These are phyloP conservation scores for Drosophila pseudotalamancana DNA, from an alignment of 2,888 invertebrate genomes.

Conservation along the genomic window DNA sequence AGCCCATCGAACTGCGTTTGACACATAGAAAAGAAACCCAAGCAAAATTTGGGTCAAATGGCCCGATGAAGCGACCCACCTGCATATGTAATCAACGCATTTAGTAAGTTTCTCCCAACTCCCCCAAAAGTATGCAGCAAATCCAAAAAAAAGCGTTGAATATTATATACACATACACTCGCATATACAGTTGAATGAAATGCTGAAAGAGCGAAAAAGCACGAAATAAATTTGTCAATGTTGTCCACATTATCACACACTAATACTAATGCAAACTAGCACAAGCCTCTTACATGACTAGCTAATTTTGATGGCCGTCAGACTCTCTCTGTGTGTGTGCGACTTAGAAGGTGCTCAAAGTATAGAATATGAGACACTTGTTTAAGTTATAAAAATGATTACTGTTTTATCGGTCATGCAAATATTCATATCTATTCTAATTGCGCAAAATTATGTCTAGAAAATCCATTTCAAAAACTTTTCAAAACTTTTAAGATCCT, in stretches of 20 bases:
- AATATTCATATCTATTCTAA: no score
- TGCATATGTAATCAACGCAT: constrained; percentile 16
- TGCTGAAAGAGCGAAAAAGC: constrained; percentile 13
- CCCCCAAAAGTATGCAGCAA: constrained; percentile 39
- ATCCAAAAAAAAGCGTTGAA: constrained; percentile 20
- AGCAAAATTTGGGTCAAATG: constrained; percentile 68
- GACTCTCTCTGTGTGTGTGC: not conserved
- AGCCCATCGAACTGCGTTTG: not conserved
- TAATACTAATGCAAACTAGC: constrained; percentile 9
- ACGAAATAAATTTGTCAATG: constrained; percentile 29
- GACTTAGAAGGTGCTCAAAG: no score
- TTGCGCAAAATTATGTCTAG: no score
- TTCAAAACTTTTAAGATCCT: no score
- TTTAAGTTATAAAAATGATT: no score
- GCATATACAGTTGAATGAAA: not conserved
- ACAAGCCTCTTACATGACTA: constrained; percentile 24
- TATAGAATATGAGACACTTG: no score
- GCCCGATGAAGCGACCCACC: constrained; percentile 30
- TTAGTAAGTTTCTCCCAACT: constrained; percentile 17
- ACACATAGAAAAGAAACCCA: not conserved
- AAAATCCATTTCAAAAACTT: no score
- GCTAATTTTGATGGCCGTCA: constrained; percentile 40
- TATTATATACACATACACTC: not conserved
- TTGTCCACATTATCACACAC: constrained; percentile 32
- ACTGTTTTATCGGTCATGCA: no score